These are phyloP conservation scores for Myzus persicae DNA, from an alignment of 1,140 invertebrate species.

Conservation along the genomic window DNA sequence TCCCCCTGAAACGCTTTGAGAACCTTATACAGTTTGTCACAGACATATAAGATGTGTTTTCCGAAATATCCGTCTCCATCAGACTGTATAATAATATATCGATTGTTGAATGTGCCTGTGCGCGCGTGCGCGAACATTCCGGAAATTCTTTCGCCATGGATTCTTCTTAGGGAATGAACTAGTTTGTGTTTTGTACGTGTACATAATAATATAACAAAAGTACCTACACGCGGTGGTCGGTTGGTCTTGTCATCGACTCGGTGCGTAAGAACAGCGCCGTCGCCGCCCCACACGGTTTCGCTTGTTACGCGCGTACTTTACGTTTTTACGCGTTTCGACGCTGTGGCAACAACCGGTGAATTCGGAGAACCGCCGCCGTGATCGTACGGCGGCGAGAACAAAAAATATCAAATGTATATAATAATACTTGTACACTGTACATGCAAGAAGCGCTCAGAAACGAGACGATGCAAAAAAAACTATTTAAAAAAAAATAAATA, in stretches of 20 bases:
- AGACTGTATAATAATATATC: neutral
- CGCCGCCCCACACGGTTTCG: slow-evolving; percentile 19
- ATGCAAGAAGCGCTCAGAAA: neutral
- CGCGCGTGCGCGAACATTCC: slow-evolving; percentile 31
- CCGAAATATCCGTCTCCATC: neutral
- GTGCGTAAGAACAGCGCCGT: neutral
- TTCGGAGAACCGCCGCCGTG: slow-evolving; percentile 35
- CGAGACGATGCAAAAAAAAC: slow-evolving; percentile 2
- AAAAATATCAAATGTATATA: neutral
- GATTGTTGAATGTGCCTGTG: neutral
- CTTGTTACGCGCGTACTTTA: slow-evolving; percentile 41
- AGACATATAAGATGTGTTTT: neutral
- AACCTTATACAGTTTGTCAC: neutral
- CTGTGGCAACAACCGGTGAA: neutral
- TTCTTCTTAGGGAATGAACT: slow-evolving; percentile 52
- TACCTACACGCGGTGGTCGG: neutral
- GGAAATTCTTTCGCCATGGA: slow-evolving; percentile 42
- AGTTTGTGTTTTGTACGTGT: slow-evolving; percentile 9
- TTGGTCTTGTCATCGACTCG: neutral
- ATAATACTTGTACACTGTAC: neutral
- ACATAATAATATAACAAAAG: neutral
- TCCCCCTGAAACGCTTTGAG: neutral
- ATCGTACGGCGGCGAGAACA: neutral
- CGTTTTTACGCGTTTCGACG: slow-evolving; percentile 13
- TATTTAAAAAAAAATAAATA: neutral